Percentiles rank a stretch among this genome's conserved stretches.
phyloP scores from a whole-genome alignment of 2,113 vertebrate species.

The Craseonycteris thonglongyai region DNA sequence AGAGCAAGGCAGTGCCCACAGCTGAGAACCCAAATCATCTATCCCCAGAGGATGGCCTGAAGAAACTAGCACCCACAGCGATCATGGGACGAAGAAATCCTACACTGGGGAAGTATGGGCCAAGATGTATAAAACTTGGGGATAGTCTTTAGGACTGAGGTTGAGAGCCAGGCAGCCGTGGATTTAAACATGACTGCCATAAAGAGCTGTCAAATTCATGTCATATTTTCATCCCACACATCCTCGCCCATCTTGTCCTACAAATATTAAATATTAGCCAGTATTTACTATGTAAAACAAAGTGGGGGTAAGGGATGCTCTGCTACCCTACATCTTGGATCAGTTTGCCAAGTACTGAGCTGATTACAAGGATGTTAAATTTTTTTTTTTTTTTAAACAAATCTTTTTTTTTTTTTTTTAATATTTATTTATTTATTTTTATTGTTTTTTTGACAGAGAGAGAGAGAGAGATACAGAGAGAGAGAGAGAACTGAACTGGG shows the following conservation, averaged over 20 bases:
- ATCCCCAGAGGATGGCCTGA: neutral
- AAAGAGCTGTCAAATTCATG: neutral
- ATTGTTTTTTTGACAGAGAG: too few relatives aligned
- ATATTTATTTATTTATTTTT: too few relatives aligned
- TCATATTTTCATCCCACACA: neutral
- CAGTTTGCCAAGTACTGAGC: neutral
- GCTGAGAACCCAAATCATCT: neutral
- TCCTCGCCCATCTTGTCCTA: neutral
- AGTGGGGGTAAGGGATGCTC: neutral
- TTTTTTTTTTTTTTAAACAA: too few relatives aligned
- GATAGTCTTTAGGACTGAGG: neutral
- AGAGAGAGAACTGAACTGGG: too few relatives aligned
- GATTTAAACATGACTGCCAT: neutral
- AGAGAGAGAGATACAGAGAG: too few relatives aligned
- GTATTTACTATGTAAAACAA: neutral
- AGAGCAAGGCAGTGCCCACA: conserved; percentile 18
- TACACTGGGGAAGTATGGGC: neutral
- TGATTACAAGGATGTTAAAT: conserved; percentile 9
- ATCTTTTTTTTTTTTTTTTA: too few relatives aligned
- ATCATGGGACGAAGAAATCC: neutral
- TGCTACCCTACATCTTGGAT: neutral
- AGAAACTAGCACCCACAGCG: neutral
- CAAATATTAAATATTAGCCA: neutral
- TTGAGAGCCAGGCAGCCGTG: neutral
- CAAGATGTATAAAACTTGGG: neutral